Evolutionary conservation across 2,113 vertebrate species (phyloP).

Genomic region (Macquaria australasica): DNA sequence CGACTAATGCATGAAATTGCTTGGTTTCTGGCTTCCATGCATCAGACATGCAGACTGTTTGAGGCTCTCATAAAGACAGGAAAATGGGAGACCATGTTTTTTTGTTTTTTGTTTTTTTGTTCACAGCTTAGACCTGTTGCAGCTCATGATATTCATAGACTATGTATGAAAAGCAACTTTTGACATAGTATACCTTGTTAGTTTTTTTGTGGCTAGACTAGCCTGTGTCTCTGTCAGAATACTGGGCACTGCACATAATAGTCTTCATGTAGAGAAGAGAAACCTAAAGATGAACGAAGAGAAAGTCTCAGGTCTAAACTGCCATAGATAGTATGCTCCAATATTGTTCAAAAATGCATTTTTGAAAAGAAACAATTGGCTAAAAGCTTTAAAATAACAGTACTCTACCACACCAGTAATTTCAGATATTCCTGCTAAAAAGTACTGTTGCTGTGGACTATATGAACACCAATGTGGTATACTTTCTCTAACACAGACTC

Average conservation of each 20-base stretch:
- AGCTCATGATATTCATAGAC: constrained; percentile 68
- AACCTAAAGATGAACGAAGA: constrained; percentile 45
- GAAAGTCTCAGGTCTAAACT: constrained; percentile 68
- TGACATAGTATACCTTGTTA: constrained; percentile 54
- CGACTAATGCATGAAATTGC: constrained; percentile 45
- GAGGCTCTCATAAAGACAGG: constrained; percentile 68
- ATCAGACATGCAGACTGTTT: constrained; percentile 42
- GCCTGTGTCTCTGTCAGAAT: constrained; percentile 51
- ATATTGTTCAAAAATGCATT: constrained; percentile 62
- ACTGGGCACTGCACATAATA: constrained; percentile 48
- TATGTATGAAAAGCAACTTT: constrained; percentile 63
- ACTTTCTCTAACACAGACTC: constrained; percentile 47
- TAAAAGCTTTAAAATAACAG: constrained; percentile 41
- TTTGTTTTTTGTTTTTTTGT: constrained; percentile 51
- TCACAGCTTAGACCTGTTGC: constrained; percentile 82
- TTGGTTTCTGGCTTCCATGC: constrained; percentile 29
- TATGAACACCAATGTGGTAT: constrained; percentile 62
- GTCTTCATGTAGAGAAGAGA: constrained; percentile 45
- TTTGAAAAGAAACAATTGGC: constrained; percentile 28
- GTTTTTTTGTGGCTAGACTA: constrained; percentile 43
- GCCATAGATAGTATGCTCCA: constrained; percentile 43
- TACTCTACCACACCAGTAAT: constrained; percentile 34
- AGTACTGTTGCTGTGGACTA: constrained; percentile 29
- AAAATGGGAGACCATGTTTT: constrained; percentile 70
- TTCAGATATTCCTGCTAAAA: constrained; percentile 37